Conservation (phyloP, 2,797 vertebrate genomes). For the Aphelocoma californica region DNA sequence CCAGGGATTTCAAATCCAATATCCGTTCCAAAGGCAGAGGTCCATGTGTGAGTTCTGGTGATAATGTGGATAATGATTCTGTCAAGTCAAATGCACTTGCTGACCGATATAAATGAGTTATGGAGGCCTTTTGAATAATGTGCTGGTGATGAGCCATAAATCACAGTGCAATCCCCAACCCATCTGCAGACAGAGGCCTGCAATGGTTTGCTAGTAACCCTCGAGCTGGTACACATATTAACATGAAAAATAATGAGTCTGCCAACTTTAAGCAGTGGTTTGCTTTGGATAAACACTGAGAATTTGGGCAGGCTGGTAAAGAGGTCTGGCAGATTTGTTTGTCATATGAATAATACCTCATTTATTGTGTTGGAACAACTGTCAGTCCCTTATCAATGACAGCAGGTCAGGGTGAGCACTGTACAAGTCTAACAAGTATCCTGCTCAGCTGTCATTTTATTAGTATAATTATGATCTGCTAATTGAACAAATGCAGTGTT, state of each 20-base stretch:
- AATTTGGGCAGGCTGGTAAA: conserved; percentile 16
- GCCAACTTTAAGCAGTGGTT: conserved; percentile 1
- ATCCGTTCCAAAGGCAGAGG: background rate
- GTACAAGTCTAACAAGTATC: background rate
- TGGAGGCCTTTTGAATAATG: conserved; percentile 49
- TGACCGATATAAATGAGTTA: conserved; percentile 43
- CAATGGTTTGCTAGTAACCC: background rate
- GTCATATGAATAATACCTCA: background rate
- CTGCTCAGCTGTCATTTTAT: background rate
- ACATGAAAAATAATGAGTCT: conserved; percentile 41
- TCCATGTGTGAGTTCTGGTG: conserved; percentile 19
- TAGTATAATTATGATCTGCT: background rate
- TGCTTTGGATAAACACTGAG: conserved; percentile 49
- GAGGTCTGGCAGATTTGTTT: conserved; percentile 30
- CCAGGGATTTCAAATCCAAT: conserved; percentile 13
- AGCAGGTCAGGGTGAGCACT: background rate
- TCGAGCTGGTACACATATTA: background rate
- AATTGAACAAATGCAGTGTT: background rate
- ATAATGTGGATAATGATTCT: conserved; percentile 60
- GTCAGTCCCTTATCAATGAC: background rate
- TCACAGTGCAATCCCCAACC: conserved; percentile 46
- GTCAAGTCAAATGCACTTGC: conserved; percentile 38
- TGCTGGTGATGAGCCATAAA: conserved; percentile 52
- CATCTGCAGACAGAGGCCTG: conserved; percentile 28
- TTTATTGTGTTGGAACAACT: background rate